phyloP scores from a whole-genome alignment of 2,113 vertebrate species.

The Brachyistius frenatus region DNA sequence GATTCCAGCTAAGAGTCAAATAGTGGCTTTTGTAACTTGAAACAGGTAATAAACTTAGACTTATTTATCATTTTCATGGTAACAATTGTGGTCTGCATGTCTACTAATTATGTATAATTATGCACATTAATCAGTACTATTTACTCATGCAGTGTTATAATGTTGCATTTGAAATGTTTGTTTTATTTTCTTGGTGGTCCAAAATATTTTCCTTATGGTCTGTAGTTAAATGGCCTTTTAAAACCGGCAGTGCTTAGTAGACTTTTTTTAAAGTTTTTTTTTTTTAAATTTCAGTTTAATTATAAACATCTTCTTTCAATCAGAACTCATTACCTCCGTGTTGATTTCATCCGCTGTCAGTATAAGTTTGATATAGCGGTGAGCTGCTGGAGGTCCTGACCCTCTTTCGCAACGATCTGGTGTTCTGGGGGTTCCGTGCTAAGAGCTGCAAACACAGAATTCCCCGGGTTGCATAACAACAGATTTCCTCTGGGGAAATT shows the following conservation, averaged over 20 bases:
- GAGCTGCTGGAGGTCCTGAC: slow-evolving; percentile 42
- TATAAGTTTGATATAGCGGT: slow-evolving; percentile 18
- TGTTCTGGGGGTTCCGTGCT: slow-evolving; percentile 62
- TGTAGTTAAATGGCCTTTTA: not conserved
- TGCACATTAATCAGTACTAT: not conserved
- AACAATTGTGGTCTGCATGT: not conserved
- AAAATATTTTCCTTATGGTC: not conserved
- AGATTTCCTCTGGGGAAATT: slow-evolving; percentile 61
- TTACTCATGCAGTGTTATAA: not conserved
- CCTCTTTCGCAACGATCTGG: slow-evolving; percentile 39
- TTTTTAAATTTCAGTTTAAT: not conserved
- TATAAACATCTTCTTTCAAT: slow-evolving; percentile 20
- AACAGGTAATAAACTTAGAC: not conserved
- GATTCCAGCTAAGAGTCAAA: not conserved
- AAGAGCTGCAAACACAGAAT: slow-evolving; percentile 69
- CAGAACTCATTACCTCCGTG: slow-evolving; percentile 2
- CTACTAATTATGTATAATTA: not conserved
- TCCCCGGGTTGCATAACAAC: slow-evolving; percentile 70
- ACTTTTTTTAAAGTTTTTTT: not conserved
- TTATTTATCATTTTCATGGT: not conserved
- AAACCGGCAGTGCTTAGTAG: not conserved
- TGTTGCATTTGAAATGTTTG: not conserved
- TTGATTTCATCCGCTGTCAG: slow-evolving; percentile 25
- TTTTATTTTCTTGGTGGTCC: not conserved
- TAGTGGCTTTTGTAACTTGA: not conserved